These are phyloP conservation scores for cattle (Bos taurus) DNA, from an alignment of 2,113 vertebrate genomes.

Conservation along the genomic window DNA sequence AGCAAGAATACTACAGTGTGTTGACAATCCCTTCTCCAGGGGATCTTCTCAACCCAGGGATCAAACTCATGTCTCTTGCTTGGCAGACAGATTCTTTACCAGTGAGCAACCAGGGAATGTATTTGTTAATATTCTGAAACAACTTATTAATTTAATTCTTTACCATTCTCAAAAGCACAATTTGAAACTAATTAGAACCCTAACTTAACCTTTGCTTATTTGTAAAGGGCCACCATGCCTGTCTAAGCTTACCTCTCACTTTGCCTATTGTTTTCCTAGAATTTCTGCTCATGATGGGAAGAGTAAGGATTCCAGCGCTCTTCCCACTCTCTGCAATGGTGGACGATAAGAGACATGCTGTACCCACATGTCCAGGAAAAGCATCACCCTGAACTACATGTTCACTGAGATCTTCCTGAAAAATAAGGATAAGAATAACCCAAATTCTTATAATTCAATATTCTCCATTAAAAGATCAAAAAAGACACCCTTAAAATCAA, in stretches of 20 bases:
- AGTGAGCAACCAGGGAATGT: background rate
- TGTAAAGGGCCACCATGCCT: background rate
- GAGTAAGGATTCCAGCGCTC: slow-evolving; percentile 88
- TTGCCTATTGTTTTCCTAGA: slow-evolving; percentile 95
- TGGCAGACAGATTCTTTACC: background rate
- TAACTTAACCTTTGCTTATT: background rate
- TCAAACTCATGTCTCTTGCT: background rate
- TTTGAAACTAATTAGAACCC: slow-evolving; percentile 35
- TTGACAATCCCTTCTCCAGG: background rate
- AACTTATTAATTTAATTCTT: background rate
- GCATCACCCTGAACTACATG: slow-evolving; percentile 89
- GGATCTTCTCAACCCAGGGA: background rate
- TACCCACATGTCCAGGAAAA: slow-evolving; percentile 91
- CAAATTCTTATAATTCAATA: background rate
- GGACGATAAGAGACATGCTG: slow-evolving; percentile 95
- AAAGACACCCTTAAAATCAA: background rate
- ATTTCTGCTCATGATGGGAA: slow-evolving; percentile 96
- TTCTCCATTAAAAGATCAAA: background rate
- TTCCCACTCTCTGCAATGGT: slow-evolving; percentile 89
- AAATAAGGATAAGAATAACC: slow-evolving; percentile 17
- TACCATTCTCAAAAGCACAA: background rate
- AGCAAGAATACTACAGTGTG: background rate
- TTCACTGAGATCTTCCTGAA: slow-evolving; percentile 92
- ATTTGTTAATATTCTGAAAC: background rate
- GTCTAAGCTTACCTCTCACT: slow-evolving; percentile 89